Evolutionary conservation across 2,113 vertebrate species (phyloP).

Genomic region (Corythaixoides concolor): DNA sequence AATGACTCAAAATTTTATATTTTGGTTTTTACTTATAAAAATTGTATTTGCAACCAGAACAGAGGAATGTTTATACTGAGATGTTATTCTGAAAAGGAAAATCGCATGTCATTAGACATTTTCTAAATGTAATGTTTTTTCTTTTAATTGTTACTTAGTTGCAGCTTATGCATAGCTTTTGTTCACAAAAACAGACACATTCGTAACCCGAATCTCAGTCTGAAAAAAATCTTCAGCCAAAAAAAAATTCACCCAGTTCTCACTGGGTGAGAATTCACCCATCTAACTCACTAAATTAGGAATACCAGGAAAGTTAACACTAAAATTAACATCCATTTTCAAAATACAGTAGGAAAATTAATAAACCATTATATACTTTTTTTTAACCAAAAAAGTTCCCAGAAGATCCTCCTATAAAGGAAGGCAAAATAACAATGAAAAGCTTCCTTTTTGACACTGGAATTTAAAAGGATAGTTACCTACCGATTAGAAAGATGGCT

Average conservation of each 20-base stretch:
- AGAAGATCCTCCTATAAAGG: neutral
- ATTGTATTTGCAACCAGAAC: neutral
- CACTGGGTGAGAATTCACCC: too few relatives aligned
- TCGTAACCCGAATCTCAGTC: neutral
- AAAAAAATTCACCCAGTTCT: neutral
- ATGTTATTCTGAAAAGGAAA: neutral
- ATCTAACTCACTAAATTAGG: neutral
- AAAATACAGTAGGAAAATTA: neutral
- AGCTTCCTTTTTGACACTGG: neutral
- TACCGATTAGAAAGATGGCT: constrained; percentile 90
- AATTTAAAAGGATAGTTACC: neutral
- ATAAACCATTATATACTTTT: neutral
- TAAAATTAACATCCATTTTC: neutral
- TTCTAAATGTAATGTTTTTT: neutral
- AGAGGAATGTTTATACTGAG: neutral
- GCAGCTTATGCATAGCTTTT: neutral
- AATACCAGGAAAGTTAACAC: neutral
- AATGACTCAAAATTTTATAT: neutral
- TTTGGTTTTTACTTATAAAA: neutral
- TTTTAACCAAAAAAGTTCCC: neutral
- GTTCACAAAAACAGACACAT: neutral
- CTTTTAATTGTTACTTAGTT: neutral
- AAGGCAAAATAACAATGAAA: neutral
- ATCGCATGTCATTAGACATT: neutral
- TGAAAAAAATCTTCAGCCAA: neutral